Conservation (phyloP, 2,113 vertebrate genomes). For the Corythornis cristatus region DNA sequence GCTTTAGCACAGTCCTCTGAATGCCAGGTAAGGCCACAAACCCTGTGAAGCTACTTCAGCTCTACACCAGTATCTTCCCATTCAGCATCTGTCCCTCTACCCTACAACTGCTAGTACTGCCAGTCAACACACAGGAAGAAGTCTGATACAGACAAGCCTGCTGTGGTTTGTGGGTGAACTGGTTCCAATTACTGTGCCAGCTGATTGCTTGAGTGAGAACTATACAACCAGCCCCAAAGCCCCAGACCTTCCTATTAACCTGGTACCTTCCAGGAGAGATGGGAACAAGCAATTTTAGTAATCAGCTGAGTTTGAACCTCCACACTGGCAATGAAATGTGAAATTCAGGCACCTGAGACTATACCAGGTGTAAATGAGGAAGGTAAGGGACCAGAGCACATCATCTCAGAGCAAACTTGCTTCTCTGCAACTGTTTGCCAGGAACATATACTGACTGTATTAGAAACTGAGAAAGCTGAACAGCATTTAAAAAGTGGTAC, state of each 20-base stretch:
- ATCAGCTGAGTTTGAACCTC: neutral
- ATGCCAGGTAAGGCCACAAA: neutral
- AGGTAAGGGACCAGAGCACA: neutral
- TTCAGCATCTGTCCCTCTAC: neutral
- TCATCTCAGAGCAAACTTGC: neutral
- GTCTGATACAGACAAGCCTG: neutral
- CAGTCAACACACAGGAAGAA: constrained; percentile 4
- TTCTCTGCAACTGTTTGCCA: neutral
- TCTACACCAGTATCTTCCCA: neutral
- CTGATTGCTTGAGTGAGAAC: constrained; percentile 36
- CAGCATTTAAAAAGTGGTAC: neutral
- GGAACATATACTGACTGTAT: neutral
- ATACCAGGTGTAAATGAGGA: neutral
- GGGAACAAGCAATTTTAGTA: neutral
- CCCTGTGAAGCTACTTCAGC: neutral
- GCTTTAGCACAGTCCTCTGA: neutral
- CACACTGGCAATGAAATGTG: neutral
- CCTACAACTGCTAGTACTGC: neutral
- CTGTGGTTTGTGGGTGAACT: constrained; percentile 60
- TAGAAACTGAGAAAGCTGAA: neutral
- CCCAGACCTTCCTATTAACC: neutral
- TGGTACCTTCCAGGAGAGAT: neutral
- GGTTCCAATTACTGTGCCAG: constrained; percentile 28
- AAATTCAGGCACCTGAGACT: no score
- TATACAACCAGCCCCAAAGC: neutral